These are phyloP conservation scores for Hemibagrus wyckioides DNA, from an alignment of 2,113 vertebrate species.

Conservation along the genomic window DNA sequence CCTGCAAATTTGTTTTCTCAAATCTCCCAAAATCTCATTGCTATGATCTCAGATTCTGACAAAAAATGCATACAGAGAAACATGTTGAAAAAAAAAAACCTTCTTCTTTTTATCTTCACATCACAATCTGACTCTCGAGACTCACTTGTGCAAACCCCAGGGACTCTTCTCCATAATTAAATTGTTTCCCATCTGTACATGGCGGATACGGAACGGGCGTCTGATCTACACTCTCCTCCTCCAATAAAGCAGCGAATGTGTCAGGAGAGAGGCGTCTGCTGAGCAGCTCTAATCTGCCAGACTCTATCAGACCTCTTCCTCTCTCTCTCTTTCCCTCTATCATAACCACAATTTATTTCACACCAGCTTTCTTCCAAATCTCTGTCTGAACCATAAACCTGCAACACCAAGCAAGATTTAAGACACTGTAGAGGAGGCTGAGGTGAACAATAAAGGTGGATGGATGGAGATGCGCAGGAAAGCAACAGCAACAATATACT, in stretches of 20 bases:
- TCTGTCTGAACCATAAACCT: constrained; percentile 30
- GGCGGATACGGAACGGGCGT: not conserved
- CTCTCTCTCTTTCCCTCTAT: not conserved
- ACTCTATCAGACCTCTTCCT: not conserved
- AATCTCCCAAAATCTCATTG: not conserved
- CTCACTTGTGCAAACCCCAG: not conserved
- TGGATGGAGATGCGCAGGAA: not conserved
- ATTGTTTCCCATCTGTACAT: constrained; percentile 39
- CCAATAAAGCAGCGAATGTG: constrained; percentile 29
- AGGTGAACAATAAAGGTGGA: constrained; percentile 4
- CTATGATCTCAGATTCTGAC: not conserved
- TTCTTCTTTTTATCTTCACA: not conserved
- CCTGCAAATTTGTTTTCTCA: too few species aligned
- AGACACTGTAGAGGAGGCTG: not conserved
- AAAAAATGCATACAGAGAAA: not conserved
- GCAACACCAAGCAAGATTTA: constrained; percentile 27
- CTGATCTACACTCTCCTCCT: constrained; percentile 8
- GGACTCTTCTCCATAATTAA: constrained; percentile 13
- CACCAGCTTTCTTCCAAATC: constrained; percentile 29
- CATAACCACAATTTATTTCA: constrained; percentile 41
- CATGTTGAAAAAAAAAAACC: not conserved
- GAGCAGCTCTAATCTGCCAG: constrained; percentile 14
- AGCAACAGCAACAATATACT: not conserved
- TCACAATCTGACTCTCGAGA: not conserved
- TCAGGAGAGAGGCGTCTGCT: not conserved